Base-by-base conservation (phyloP, 2,888 invertebrate genomes). In the Cacoxenus indagator region DNA sequence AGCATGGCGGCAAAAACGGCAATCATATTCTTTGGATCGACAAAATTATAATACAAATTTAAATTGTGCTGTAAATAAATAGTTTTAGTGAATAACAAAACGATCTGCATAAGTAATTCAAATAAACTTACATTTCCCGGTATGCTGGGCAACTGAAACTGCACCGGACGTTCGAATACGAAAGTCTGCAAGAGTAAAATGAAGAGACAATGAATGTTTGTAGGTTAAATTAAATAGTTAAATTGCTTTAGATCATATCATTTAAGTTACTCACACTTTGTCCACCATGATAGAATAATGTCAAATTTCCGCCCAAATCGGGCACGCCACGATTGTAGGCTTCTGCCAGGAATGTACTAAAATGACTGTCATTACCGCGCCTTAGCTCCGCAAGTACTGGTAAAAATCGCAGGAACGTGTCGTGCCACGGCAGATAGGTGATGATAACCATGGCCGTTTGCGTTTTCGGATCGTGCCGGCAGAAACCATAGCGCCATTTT, bases 1-100 rank as follows among this genome's bases (percentile, higher is more conserved):
- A 99, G 90, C 92, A 99, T 93, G 48, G 98, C 96, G 26, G 98
- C 97, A 91, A 98, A 98, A 74, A 99, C 91, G 11, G 93, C 92
- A 87, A 98, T 95, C 99, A 99, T 99, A 86, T 96, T 97, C 85
- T 93, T 93, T 64, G 94, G 91, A 87, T 97, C 96, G 78, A 98
- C 93, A n/a, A 98, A 98, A 89, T 96, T 98, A 89, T 96, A 99
- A 91, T 98, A 99, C 87, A 99, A 96, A 73, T 96, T 96, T 78
- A 99, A 90, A 89, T 98, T 98, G 87, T 96, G 93, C 98, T 98
- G 90, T n/a, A 90, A 76, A 64, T n/a, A 51, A 11, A 65, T 27
- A 64, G 22, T 51, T 43, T 19, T 9, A 51, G n/a, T 22, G 48
- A 19, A 17, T 48, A 48, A 8, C 8, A n/a, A 48, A 48, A 5